Evolutionary conservation across 1,140 invertebrate genomes (phyloP).

Genomic region (Gryon sp.): DNA sequence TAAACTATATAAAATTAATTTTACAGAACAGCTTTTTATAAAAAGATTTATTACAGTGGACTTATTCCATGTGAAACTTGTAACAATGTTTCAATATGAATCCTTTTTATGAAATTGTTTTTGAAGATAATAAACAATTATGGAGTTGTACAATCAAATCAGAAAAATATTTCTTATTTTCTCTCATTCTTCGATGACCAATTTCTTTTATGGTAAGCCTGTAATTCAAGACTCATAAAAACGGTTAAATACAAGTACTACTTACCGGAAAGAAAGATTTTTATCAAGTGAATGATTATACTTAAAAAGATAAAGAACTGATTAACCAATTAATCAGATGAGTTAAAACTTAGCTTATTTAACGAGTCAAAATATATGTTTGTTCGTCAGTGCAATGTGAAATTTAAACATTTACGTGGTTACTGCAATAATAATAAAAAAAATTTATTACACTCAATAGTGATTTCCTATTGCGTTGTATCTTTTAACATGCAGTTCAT

Average conservation of each 20-base stretch:
- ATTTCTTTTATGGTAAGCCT: no score
- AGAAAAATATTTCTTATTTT: no score
- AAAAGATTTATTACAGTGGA: slow-evolving; percentile 25
- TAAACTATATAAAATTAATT: slow-evolving; percentile 32
- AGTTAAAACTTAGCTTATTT: slow-evolving; percentile 2
- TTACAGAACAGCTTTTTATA: slow-evolving; percentile 29
- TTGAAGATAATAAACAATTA: not conserved
- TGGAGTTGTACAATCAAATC: no score
- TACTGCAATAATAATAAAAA: slow-evolving; percentile 22
- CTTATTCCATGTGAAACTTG: slow-evolving; percentile 11
- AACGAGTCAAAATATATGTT: slow-evolving; percentile 2
- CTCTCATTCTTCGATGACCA: not conserved
- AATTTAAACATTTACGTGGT: slow-evolving; percentile 30
- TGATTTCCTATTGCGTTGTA: slow-evolving; percentile 23
- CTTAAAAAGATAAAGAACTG: no score
- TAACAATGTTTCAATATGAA: no score
- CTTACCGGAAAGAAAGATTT: no score
- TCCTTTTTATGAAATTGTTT: no score
- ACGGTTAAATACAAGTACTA: no score
- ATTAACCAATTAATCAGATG: not conserved
- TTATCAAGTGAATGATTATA: no score
- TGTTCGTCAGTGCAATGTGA: slow-evolving; percentile 18
- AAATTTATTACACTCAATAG: slow-evolving; percentile 27
- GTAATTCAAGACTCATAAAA: no score
- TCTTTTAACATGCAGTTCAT: slow-evolving; percentile 23